Evolutionary conservation across 2,888 invertebrate species (phyloP), one percentile per base, ranked within the genome.

Genomic region (Microchrysa polita): DNA sequence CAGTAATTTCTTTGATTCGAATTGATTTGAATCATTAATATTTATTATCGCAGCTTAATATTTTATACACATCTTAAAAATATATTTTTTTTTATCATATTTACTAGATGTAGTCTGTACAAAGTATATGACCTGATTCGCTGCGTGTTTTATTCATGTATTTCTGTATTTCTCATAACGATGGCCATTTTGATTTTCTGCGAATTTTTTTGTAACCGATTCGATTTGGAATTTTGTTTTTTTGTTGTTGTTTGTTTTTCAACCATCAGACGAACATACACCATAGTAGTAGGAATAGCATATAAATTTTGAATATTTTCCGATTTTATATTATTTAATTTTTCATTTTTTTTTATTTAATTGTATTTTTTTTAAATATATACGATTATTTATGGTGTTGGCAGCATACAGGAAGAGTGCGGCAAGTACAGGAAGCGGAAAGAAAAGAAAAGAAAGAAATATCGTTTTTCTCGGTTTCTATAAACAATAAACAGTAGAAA

Each of bases 101-200:
- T 23, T 65, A 20, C 73, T 73, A 73, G 23, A 73, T 65, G 72
- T 76, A 75, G 55, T 75, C 74, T 75, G 73, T 74, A 67, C 74
- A 75, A 73, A 75, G 73, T 77, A 74, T 75, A 63, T 73, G 76
- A 72, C 75, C 77, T 74, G 78, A 78, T 74, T 78, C 78, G 74
- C 76, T 76, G 74, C 77, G 77, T 75, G 76, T 75, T 75, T 75
- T 77, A 65, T 77, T 67, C 73, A 78, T 78, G 69, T 78, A 77
- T 74, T 74, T 76, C 77, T 77, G 77, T 77, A 78, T 78, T 59
- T 78, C 77, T 78, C 78, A 78, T 78, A 78, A 78, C 53, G 78
- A 78, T 72, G 78, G 78, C 78, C 78, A 78, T 75, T 78, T 78
- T 23, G 78, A 78, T 67, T 78, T 78, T 75, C 78, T 78, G 65